Conservation (phyloP, 2,888 invertebrate species). For the Phasia obesa region DNA sequence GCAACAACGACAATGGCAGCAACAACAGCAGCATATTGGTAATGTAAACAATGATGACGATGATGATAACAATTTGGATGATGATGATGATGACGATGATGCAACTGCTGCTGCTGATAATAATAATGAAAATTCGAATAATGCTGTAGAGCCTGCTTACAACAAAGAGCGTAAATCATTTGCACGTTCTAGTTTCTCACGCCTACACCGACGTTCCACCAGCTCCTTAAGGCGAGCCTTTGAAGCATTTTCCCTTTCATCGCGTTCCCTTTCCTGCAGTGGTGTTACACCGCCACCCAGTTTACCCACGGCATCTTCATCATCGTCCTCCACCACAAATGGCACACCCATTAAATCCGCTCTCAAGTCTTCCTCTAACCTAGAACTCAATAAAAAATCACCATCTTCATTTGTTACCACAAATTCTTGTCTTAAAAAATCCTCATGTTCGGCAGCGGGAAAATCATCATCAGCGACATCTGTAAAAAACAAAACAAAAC, state of each 20-base stretch:
- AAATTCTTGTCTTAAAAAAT: slow-evolving; percentile 24
- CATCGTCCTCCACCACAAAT: slow-evolving; percentile 61
- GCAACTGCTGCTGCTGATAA: background rate
- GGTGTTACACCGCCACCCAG: slow-evolving; percentile 81
- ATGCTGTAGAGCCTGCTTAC: slow-evolving; percentile 11
- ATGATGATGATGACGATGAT: background rate
- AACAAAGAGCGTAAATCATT: slow-evolving; percentile 74
- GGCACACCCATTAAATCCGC: slow-evolving; percentile 77
- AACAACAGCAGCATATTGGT: slow-evolving; percentile 32
- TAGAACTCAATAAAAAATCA: slow-evolving; percentile 75
- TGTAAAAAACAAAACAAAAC: slow-evolving; percentile 77
- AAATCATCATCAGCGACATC: slow-evolving; percentile 62
- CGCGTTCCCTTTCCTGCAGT: slow-evolving; percentile 86
- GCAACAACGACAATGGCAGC: slow-evolving; percentile 48
- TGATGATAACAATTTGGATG: background rate
- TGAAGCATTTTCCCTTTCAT: slow-evolving; percentile 86
- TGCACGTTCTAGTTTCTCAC: slow-evolving; percentile 78
- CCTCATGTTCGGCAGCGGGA: slow-evolving; percentile 63
- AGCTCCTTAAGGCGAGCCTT: slow-evolving; percentile 89
- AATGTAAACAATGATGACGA: background rate
- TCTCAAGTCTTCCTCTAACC: slow-evolving; percentile 76
- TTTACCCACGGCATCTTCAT: slow-evolving; percentile 58
- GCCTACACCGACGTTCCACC: slow-evolving; percentile 84
- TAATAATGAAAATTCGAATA: slow-evolving; percentile 27
- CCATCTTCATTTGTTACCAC: slow-evolving; percentile 43